phyloP scores from a whole-genome alignment of 2,113 vertebrate species.

The Catharus minimus region DNA sequence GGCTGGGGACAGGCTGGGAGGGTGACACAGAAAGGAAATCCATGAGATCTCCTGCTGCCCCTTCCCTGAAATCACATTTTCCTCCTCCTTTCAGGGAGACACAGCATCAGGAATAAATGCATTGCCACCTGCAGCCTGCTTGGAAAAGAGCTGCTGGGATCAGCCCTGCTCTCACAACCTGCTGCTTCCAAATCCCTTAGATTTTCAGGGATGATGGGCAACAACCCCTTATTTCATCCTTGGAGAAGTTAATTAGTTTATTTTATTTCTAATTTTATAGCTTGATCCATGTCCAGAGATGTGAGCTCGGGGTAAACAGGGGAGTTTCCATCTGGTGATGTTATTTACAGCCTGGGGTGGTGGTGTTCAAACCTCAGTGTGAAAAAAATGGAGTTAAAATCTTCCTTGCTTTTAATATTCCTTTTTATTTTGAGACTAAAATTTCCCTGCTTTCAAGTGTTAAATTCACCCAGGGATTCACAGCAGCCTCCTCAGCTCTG shows the following conservation, averaged over 20 bases:
- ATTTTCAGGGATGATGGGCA: rapidly evolving
- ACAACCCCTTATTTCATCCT: rapidly evolving
- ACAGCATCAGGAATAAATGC: not conserved
- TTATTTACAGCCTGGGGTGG: not conserved
- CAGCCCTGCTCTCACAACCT: not conserved
- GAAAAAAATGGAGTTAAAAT: not conserved
- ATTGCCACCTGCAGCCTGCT: constrained; percentile 63
- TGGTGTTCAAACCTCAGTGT: not conserved
- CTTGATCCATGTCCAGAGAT: not conserved
- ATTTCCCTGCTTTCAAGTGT: not conserved
- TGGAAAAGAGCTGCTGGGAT: not conserved
- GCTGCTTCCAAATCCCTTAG: not conserved
- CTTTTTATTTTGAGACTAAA: not conserved
- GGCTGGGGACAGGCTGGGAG: not conserved
- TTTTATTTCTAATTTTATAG: not conserved
- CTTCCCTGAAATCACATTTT: not conserved
- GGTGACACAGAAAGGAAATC: not conserved
- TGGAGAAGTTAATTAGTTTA: not conserved
- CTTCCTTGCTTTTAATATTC: not conserved
- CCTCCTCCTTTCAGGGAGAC: not conserved
- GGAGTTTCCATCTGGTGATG: not conserved
- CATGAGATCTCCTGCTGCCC: not conserved
- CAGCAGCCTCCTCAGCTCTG: not conserved
- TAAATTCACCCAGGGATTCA: not conserved
- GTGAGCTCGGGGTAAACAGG: rapidly evolving